A percentile compares a stretch with the other conserved stretches of the same genome.
These are phyloP conservation scores for Eira barbara DNA, from an alignment of 2,113 vertebrate species.

Conservation along the genomic window DNA sequence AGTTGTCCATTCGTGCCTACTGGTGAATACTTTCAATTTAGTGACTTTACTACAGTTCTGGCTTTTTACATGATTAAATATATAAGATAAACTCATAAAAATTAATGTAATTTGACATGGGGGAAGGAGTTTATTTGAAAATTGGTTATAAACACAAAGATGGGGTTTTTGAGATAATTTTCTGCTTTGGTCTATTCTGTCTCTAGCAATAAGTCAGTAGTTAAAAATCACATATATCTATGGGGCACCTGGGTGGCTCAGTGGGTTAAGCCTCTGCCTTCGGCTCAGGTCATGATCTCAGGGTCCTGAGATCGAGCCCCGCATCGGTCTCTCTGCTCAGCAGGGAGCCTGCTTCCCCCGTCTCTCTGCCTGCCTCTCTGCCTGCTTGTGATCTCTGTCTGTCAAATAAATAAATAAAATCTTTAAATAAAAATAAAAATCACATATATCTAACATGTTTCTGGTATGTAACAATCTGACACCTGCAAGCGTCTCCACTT, in stretches of 20 bases:
- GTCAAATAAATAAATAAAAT: too few species aligned
- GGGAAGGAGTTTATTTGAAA: neutral
- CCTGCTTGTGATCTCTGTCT: too few species aligned
- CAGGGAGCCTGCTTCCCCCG: too few species aligned
- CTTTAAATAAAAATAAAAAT: too few species aligned
- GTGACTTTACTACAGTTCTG: neutral
- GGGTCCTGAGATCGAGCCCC: too few species aligned
- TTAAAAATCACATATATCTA: neutral
- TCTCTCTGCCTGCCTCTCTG: too few species aligned
- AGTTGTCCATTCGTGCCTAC: neutral
- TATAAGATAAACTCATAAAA: neutral
- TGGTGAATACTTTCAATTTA: neutral
- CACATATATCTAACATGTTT: neutral
- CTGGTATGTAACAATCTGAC: neutral
- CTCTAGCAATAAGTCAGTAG: neutral
- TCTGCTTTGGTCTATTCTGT: neutral
- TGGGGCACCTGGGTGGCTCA: too few species aligned
- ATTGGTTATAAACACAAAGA: neutral
- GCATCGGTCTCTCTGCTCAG: too few species aligned
- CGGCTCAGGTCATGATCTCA: too few species aligned
- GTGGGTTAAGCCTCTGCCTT: too few species aligned
- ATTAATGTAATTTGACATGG: neutral
- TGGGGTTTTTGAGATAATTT: neutral
- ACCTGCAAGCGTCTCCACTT: neutral
- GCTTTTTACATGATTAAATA: neutral